Evolutionary conservation across 2,113 vertebrate species (phyloP).

Genomic region (Leuciscus idus): DNA sequence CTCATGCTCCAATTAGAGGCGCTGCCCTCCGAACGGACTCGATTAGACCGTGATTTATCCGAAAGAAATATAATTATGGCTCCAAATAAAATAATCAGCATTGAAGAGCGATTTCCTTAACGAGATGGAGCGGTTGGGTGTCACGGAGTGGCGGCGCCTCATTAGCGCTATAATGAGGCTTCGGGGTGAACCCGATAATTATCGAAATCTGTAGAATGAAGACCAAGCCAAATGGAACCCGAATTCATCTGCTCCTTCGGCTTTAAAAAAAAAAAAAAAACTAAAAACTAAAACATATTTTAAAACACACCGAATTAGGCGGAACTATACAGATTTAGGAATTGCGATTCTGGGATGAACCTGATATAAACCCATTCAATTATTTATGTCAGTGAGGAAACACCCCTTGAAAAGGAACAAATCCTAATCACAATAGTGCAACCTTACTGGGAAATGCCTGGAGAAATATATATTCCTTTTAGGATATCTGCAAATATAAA

Average conservation of each 20-base stretch:
- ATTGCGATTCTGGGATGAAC: background rate
- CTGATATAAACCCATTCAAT: background rate
- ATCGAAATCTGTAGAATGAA: constrained; percentile 79
- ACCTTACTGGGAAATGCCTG: background rate
- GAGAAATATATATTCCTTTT: background rate
- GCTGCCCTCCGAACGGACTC: constrained; percentile 95
- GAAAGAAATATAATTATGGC: constrained; percentile 99
- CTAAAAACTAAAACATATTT: background rate
- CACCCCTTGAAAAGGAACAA: background rate
- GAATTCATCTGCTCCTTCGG: constrained; percentile 73
- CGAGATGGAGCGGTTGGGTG: constrained; percentile 95
- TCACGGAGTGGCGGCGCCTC: constrained; percentile 97
- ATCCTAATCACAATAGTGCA: background rate
- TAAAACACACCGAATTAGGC: constrained; percentile 19
- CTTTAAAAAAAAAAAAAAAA: background rate
- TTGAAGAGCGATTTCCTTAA: constrained; percentile 99
- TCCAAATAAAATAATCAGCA: constrained; percentile 99
- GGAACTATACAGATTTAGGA: background rate
- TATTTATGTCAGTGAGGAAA: background rate
- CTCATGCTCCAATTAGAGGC: constrained; percentile 92
- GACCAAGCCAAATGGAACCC: constrained; percentile 78
- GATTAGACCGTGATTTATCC: constrained; percentile 99
- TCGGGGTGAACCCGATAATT: constrained; percentile 86
- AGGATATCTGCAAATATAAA: background rate
- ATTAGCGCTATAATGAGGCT: constrained; percentile 96